Evolutionary conservation across 2,888 invertebrate species (phyloP), one percentile per base, ranked within the genome.

Genomic region (Colostygia pectinataria): DNA sequence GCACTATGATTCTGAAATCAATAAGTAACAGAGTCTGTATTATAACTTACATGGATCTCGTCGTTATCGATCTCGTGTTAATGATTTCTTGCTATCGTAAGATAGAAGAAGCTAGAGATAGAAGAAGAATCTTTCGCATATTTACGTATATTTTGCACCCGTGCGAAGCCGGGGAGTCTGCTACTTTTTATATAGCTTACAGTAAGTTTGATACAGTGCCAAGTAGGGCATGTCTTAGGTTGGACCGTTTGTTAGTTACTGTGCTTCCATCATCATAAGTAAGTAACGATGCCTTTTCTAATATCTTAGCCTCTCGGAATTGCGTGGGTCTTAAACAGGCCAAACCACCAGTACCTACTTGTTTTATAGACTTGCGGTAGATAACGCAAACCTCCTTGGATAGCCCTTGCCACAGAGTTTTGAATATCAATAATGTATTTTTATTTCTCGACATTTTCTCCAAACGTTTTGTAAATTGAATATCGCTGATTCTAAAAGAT

Each of bases 31-130:
- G 58, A 52, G 23, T 50, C 56, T 25, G 48, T 55, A 46, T 68
- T 66, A 66, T 50, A 45, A 52, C 20, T 44, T 32, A 27, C 54
- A 66, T 54, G 50, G 60, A 63, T 64, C 59, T 66, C 58, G 57
- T 14, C 15, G n/a, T n/a, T n/a, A n/a, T n/a, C 37, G 9, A 63
- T 64, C 67, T n/a, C n/a, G n/a, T n/a, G 65, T 70, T 64, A 66
- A 68, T 70, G 59, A 69, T 60, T 65, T 62, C 51, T 61, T 20
- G 20, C 20, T n/a, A n/a, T n/a, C n/a, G n/a, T n/a, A n/a, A 2
- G 20, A 20, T 20, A 1, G 20, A 20, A 20, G 20, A 6, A 6
- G 18, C 4, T 18, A 3, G 4, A n/a, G n/a, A n/a, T n/a, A n/a
- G n/a, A n/a, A n/a, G n/a, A n/a, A n/a, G n/a, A n/a, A n/a, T n/a